A percentile compares a stretch with the other conserved stretches of the same genome.
phyloP scores from a whole-genome alignment of 2,888 invertebrate species.

The Athrips mouffetella region DNA sequence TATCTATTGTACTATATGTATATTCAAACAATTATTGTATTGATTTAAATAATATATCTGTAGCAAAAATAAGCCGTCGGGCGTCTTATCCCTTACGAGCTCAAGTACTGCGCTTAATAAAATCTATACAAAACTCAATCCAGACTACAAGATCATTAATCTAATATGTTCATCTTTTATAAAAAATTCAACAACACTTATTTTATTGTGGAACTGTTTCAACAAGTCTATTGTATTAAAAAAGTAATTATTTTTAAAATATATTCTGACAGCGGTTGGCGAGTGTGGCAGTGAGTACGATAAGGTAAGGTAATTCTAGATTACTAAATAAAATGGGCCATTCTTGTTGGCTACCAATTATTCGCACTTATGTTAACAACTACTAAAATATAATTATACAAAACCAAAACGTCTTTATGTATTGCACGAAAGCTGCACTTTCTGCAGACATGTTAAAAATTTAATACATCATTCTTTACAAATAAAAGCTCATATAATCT shows the following conservation, averaged over 20 bases:
- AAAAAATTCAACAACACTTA: slow-evolving; percentile 78
- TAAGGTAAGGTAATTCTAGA: slow-evolving; percentile 35
- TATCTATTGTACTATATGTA: slow-evolving; percentile 61
- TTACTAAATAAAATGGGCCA: slow-evolving; percentile 60
- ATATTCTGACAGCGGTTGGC: slow-evolving; percentile 69
- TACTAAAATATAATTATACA: slow-evolving; percentile 54
- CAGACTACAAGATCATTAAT: slow-evolving; percentile 78
- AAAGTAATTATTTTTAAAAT: slow-evolving; percentile 49
- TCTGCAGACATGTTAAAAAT: slow-evolving; percentile 45
- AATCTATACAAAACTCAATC: slow-evolving; percentile 75
- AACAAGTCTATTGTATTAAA: slow-evolving; percentile 74
- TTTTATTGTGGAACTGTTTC: slow-evolving; percentile 72
- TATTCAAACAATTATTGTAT: slow-evolving; percentile 55
- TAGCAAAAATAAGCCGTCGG: slow-evolving; percentile 70
- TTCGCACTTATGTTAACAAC: slow-evolving; percentile 48
- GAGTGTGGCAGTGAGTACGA: slow-evolving; percentile 69
- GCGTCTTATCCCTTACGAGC: slow-evolving; percentile 47
- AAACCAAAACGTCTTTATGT: slow-evolving; percentile 55
- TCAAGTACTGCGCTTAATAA: slow-evolving; percentile 62
- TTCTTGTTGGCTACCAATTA: slow-evolving; percentile 76
- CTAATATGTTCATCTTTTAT: slow-evolving; percentile 75
- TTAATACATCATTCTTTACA: slow-evolving; percentile 38
- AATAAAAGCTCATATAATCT: slow-evolving; percentile 32
- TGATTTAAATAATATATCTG: slow-evolving; percentile 66
- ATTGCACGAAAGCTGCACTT: slow-evolving; percentile 70